Percentiles rank a stretch among this genome's conserved stretches.
Evolutionary conservation across 2,888 invertebrate species (phyloP).

Genomic region (Lysandra bellargus): DNA sequence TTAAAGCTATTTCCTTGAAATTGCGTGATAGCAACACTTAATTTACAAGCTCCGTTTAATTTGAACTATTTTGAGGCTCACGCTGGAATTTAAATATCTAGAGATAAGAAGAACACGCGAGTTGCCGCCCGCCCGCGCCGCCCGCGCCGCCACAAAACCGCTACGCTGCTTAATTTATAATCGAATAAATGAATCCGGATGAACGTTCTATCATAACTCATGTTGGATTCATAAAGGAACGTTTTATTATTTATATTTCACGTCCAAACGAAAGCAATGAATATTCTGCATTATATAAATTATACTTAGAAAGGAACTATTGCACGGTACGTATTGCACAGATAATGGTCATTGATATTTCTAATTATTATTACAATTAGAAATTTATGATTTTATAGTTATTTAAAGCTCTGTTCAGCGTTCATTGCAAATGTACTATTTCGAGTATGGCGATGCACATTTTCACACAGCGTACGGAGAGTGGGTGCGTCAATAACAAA

Average conservation of each 20-base stretch:
- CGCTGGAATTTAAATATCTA: constrained; percentile 56
- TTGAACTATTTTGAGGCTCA: constrained; percentile 57
- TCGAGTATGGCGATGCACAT: neutral
- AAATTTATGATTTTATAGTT: too few relatives aligned
- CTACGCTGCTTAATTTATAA: constrained; percentile 61
- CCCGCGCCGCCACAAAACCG: constrained; percentile 50
- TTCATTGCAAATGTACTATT: neutral
- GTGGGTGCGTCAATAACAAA: constrained; percentile 32
- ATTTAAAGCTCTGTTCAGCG: neutral
- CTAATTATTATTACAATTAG: too few relatives aligned
- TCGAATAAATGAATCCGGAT: constrained; percentile 43
- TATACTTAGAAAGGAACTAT: neutral
- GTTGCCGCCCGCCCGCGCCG: constrained; percentile 37
- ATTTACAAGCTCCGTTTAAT: constrained; percentile 65
- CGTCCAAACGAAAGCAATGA: constrained; percentile 41
- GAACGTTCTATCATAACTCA: constrained; percentile 13
- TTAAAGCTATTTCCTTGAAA: constrained; percentile 73
- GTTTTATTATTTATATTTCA: constrained; percentile 33
- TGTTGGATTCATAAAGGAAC: constrained; percentile 19
- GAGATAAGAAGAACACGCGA: constrained; percentile 78
- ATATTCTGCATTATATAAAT: neutral
- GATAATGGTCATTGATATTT: neutral
- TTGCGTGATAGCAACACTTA: constrained; percentile 80
- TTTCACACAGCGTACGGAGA: neutral
- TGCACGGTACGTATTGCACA: neutral